phyloP scores from a whole-genome alignment of 2,113 vertebrate genomes.

The Chinchilla lanigera region DNA sequence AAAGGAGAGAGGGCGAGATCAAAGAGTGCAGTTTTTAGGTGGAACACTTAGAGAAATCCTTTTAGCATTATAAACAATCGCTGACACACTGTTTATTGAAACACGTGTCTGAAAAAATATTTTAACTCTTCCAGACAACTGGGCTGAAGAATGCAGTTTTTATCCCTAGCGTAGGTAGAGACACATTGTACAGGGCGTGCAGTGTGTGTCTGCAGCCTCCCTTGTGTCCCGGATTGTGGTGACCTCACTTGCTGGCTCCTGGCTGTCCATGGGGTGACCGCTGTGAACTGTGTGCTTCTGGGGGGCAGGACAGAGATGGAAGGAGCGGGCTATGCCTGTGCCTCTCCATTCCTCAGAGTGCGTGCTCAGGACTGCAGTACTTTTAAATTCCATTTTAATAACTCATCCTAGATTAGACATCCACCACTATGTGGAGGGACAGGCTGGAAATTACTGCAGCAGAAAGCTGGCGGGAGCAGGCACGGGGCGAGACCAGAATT shows the following conservation, averaged over 20 bases:
- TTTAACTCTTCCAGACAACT: slow-evolving; percentile 67
- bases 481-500: neutral
- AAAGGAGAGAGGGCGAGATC: neutral
- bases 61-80: slow-evolving; percentile 73
- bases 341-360: slow-evolving; percentile 17
- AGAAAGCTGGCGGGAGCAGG: neutral
- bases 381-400: slow-evolving; percentile 29
- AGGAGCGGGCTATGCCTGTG: fast-evolving
- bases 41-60: slow-evolving; percentile 66
- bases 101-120: slow-evolving; percentile 61
- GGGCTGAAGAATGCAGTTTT: slow-evolving; percentile 59
- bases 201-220: slow-evolving; percentile 45
- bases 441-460: neutral
- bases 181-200: slow-evolving; percentile 23
- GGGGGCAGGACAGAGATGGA: neutral
- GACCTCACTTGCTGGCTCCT: slow-evolving; percentile 61
- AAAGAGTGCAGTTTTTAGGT: slow-evolving; percentile 54
- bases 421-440: neutral
- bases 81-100: slow-evolving; percentile 81
- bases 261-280: neutral
- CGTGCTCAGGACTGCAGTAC: neutral
- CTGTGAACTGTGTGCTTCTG: slow-evolving; percentile 54
- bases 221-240: neutral
- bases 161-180: slow-evolving; percentile 66
- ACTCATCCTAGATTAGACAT: neutral